These are phyloP conservation scores for Gobio gobio DNA, from an alignment of 2,113 vertebrate species.

Conservation along the genomic window DNA sequence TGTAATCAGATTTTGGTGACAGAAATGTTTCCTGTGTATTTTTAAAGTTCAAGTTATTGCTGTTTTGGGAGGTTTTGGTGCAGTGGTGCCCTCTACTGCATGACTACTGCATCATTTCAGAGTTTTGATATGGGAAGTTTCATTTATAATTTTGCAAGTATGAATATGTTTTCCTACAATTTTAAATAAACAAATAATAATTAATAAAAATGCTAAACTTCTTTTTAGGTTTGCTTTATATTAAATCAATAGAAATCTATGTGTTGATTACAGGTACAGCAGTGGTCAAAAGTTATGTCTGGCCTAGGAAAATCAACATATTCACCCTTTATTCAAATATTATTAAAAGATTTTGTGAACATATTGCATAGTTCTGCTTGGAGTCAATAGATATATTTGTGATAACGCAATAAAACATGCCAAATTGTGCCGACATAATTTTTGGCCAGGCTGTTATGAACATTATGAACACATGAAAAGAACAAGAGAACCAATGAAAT, in stretches of 20 bases:
- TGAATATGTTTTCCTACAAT: not conserved
- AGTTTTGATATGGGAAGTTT: not conserved
- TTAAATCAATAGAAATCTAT: not conserved
- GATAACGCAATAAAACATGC: no score
- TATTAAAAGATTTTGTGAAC: no score
- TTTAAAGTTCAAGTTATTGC: not conserved
- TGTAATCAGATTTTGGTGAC: slow-evolving; percentile 2
- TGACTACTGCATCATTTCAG: not conserved
- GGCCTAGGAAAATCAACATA: no score
- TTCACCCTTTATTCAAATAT: no score
- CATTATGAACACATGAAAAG: no score
- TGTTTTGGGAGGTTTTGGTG: not conserved
- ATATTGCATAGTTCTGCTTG: no score
- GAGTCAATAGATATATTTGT: no score
- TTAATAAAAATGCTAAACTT: not conserved
- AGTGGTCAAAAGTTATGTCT: no score
- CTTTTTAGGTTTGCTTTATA: not conserved
- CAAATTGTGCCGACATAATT: no score
- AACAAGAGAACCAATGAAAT: no score
- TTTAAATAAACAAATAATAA: not conserved
- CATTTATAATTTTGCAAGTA: not conserved
- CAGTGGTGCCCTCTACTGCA: slow-evolving; percentile 27
- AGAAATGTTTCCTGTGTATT: not conserved
- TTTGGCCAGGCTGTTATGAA: no score
- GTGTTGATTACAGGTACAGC: not conserved